Evolutionary conservation across 2,797 vertebrate species (phyloP).

Genomic region (Poeciliopsis infans): DNA sequence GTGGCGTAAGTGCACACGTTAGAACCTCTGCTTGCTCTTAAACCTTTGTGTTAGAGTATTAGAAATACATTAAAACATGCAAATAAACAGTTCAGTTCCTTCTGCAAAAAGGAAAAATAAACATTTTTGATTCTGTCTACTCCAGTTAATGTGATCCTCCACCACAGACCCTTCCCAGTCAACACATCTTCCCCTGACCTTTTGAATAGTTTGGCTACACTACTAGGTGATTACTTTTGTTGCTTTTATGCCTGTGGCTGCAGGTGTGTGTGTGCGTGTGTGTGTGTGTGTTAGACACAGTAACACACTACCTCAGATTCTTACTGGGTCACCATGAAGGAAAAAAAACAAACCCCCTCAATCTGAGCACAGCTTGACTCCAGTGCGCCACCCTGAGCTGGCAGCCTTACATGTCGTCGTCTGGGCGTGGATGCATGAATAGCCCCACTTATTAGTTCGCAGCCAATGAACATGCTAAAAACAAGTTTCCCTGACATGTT

Average conservation of each 20-base stretch:
- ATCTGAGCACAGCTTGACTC: constrained; percentile 68
- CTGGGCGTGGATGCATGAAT: constrained; percentile 52
- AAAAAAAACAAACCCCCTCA: constrained; percentile 36
- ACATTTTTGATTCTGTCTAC: no score
- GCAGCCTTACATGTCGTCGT: constrained; percentile 25
- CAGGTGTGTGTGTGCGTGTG: constrained; percentile 31
- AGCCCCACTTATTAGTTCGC: constrained; percentile 73
- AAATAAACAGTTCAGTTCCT: no score
- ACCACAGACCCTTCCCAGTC: no score
- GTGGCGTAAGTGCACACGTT: neutral
- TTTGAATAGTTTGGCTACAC: neutral
- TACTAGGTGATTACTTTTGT: neutral
- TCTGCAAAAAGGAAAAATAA: no score
- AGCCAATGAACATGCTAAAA: constrained; percentile 75
- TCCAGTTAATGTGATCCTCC: no score
- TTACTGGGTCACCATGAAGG: constrained; percentile 70
- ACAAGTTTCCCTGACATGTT: constrained; percentile 59
- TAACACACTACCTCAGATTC: constrained; percentile 74
- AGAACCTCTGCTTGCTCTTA: neutral
- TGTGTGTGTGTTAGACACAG: constrained; percentile 44
- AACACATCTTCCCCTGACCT: no score
- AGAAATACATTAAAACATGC: no score
- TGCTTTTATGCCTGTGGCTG: constrained; percentile 19
- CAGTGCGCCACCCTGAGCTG: constrained; percentile 30
- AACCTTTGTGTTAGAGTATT: no score